These are phyloP conservation scores for Thamnophis elegans DNA, from an alignment of 2,797 vertebrate species.

Conservation along the genomic window DNA sequence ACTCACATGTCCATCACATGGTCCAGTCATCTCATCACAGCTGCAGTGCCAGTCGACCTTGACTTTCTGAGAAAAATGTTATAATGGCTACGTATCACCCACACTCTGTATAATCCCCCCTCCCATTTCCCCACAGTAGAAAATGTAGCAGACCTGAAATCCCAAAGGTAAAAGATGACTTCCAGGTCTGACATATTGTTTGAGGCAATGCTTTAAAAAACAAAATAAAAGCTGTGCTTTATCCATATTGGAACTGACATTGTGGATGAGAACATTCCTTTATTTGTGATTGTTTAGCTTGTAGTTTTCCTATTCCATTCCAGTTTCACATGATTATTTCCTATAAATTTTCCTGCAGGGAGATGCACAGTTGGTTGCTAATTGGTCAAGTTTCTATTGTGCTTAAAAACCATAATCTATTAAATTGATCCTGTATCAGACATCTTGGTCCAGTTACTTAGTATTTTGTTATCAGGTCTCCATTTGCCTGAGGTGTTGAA, in stretches of 20 bases:
- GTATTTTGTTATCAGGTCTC: neutral
- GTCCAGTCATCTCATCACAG: too few species aligned
- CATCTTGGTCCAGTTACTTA: neutral
- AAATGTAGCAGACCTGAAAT: too few species aligned
- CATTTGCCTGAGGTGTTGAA: neutral
- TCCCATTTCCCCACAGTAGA: too few species aligned
- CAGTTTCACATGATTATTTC: slow-evolving; percentile 27
- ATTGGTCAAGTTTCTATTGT: neutral
- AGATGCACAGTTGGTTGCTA: neutral
- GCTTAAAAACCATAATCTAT: neutral
- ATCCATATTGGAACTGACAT: slow-evolving; percentile 39
- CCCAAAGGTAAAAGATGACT: too few species aligned
- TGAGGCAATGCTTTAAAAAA: neutral
- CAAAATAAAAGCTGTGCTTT: neutral
- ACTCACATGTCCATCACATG: too few species aligned
- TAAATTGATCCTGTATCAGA: neutral
- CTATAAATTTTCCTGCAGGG: neutral
- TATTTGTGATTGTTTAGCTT: slow-evolving; percentile 2
- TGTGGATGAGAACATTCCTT: slow-evolving; percentile 27
- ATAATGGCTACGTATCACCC: too few species aligned
- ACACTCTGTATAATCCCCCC: too few species aligned
- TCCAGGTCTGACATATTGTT: neutral
- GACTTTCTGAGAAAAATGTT: too few species aligned
- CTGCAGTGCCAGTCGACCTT: too few species aligned
- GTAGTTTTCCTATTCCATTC: slow-evolving; percentile 21